A percentile compares a stretch with the other conserved stretches of the same genome.
These are phyloP conservation scores for Clupea harengus DNA, from an alignment of 2,113 vertebrate species.

Conservation along the genomic window DNA sequence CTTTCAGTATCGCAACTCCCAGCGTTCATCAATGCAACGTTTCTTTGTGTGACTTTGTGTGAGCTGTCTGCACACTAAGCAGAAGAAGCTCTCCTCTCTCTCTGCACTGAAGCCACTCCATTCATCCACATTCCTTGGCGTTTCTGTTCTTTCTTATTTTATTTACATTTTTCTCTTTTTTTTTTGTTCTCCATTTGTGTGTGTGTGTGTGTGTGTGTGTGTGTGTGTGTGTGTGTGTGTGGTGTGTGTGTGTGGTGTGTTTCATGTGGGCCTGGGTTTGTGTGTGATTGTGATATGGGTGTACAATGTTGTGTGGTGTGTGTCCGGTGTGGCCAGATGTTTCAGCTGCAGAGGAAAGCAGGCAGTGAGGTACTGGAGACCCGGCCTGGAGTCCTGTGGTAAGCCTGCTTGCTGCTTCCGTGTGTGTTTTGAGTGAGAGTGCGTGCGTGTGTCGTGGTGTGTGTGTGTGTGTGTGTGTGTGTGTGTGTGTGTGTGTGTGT, in stretches of 20 bases:
- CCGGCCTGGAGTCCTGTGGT: not conserved
- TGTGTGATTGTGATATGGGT: not conserved
- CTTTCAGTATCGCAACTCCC: not conserved
- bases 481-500: not conserved
- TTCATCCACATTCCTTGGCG: not conserved
- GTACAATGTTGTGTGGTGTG: not conserved
- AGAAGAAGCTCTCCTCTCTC: not conserved
- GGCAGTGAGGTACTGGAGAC: not conserved
- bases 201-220: not conserved
- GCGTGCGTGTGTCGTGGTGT: not conserved
- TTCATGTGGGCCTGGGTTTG: not conserved
- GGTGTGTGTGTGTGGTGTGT: not conserved
- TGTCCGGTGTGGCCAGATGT: not conserved
- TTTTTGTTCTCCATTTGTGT: not conserved
- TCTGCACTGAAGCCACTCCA: not conserved
- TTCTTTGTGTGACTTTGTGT: not conserved
- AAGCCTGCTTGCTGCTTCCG: slow-evolving; percentile 4
- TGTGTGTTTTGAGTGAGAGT: too few relatives aligned
- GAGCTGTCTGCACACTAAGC: not conserved
- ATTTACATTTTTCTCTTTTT: not conserved
- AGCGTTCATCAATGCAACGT: not conserved
- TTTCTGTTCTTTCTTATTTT: not conserved
- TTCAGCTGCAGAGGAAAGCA: not conserved
- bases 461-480: not conserved
- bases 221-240: not conserved